These are phyloP conservation scores for Urosaurus nigricauda DNA, from an alignment of 2,797 vertebrate genomes.

Conservation along the genomic window DNA sequence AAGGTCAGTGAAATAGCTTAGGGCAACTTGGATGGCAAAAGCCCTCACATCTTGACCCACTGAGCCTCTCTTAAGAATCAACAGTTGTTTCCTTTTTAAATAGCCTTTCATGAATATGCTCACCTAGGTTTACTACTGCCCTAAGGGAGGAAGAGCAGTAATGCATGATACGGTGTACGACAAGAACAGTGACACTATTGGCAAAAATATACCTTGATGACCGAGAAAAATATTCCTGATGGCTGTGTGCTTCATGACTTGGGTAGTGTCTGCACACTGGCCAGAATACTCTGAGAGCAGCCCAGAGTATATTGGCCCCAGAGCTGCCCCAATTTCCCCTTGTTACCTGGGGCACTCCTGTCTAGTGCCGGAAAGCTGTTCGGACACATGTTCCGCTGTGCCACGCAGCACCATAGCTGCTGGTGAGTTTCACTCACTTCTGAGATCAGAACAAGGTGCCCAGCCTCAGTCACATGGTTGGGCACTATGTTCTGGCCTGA, in stretches of 20 bases:
- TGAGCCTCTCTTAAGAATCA: background rate
- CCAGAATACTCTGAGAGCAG: no score
- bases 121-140: constrained; percentile 31
- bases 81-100: constrained; percentile 9
- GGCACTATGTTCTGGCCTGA: no score
- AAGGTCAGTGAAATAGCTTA: constrained; percentile 16
- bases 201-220: constrained; percentile 59
- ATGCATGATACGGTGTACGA: constrained; percentile 47
- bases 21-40: background rate
- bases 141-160: constrained; percentile 44
- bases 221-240: constrained; percentile 44
- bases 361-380: no score
- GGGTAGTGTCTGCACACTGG: constrained; percentile 1
- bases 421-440: no score
- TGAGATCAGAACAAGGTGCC: no score
- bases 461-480: no score
- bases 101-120: constrained; percentile 51
- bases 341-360: no score
- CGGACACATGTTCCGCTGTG: no score
- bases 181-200: constrained; percentile 59
- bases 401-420: no score
- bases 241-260: constrained; percentile 5
- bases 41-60: background rate
- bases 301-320: no score
- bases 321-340: no score